Base-by-base conservation (phyloP, 2,888 invertebrate genomes). In the Chaetogeoica ovagalla region DNA sequence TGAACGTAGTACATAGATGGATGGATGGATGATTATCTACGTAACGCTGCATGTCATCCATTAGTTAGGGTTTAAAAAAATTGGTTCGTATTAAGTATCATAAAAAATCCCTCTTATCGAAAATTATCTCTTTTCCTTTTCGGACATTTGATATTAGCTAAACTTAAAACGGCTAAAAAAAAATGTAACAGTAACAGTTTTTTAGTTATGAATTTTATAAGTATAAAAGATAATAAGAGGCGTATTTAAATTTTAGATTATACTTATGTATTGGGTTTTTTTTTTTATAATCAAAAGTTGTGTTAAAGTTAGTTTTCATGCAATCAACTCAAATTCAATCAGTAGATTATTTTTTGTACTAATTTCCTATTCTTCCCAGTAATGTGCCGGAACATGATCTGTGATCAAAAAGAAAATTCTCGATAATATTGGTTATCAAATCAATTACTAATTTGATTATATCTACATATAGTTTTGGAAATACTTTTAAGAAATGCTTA, bases 11-110 rank as follows among this genome's bases (percentile, higher is more conserved):
- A 59, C 17, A 59, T 21, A 43, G 59, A 59, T 43, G 59, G 59
- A 71, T 70, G 57, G 55, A 68, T 52, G 57, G 37, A 68, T 52
- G 52, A 52, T 69, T 69, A 69, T 55, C 23, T 30, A 30, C n/a
- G 55, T 70, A 57, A 70, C 21, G 13, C 21, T 15, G 57, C 57
- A 15, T 70, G 39, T 59, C 39, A 57, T 57, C 55, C 15, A 57
- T 19, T 39, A 21, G 59, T 59, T 23, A 59, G 59, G 59, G 30
- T 59, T 70, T 59, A 21, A 37, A 39, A 71, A 71, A 59, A 59
- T 71, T 4, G 39, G 39, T n/a, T 8, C 39, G 17, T 23, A 71
- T 71, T 39, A 71, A 39, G 17, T 39, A 57, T 39, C 21, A 43
- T 37, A 59, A 59, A 71, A 70, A 57, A 23, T 43, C 6, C 43